These are phyloP conservation scores for Lasioglossum pauxillum DNA, from an alignment of 2,888 invertebrate genomes.

Conservation along the genomic window DNA sequence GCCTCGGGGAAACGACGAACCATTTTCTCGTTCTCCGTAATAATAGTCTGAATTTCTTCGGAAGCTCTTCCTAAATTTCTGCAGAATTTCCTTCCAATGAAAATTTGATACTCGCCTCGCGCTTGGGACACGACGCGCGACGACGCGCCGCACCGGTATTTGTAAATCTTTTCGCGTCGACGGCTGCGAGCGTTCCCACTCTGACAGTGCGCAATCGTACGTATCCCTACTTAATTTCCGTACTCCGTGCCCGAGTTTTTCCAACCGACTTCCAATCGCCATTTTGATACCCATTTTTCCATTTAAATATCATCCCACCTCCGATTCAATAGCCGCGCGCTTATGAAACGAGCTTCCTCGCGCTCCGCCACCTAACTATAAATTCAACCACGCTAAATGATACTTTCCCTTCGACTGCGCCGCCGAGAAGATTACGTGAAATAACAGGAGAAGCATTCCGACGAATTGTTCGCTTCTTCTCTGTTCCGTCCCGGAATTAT, in stretches of 20 bases:
- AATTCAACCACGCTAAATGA: background rate
- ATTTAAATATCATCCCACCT: background rate
- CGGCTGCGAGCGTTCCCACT: constrained; percentile 27
- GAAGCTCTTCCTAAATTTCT: constrained; percentile 59
- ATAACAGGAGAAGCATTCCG: background rate
- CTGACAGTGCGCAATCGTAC: constrained; percentile 4
- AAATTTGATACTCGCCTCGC: constrained; percentile 59
- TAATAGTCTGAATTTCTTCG: constrained; percentile 60
- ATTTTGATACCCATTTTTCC: constrained; percentile 14
- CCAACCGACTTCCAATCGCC: background rate
- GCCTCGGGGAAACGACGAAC: constrained; percentile 51
- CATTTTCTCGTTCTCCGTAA: constrained; percentile 55
- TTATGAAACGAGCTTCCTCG: constrained; percentile 4
- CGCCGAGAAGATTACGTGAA: background rate
- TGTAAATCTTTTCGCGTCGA: constrained; percentile 38
- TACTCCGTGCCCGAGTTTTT: background rate
- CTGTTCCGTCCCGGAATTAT: no score
- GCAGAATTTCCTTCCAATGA: constrained; percentile 63
- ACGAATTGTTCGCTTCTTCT: background rate
- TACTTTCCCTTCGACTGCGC: background rate
- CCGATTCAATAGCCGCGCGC: background rate
- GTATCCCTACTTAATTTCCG: constrained; percentile 25
- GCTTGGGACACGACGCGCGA: background rate
- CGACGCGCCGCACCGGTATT: constrained; percentile 1
- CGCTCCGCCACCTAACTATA: background rate